Base-by-base conservation (phyloP, 2,797 vertebrate genomes). In the Threskiornis aethiopicus region DNA sequence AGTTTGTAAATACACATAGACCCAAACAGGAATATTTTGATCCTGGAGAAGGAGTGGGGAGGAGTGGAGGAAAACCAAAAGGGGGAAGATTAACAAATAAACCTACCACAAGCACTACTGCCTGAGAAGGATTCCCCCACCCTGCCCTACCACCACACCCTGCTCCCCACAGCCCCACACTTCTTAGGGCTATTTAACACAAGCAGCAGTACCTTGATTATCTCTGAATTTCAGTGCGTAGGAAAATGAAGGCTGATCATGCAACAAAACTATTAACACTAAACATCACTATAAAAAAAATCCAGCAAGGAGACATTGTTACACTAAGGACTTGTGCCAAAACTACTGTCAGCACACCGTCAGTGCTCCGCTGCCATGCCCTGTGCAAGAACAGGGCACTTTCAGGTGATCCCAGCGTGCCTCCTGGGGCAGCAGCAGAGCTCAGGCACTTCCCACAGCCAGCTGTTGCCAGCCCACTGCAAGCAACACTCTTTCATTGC, bases 371-470 rank as follows among this genome's bases (percentile, higher is more conserved):
- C 83, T 91, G n/a, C 69, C 25, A 15, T 72, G 62, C 26, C 15
- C 82, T 29, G 47, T 4, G 26, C n/a, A 64, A 49, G 67, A 69
- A 67, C 31, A 70, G 14, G 16, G 26, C 6, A 39, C 75, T 66
- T 95, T 86, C 58, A 91, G 75, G 69, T 58, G 85, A 86, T 42
- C 61, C 89, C 84, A 94, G 61, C 19, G 17, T 44, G 55, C 75
- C 42, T 85, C 69, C 72, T 12, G 2, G 31, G 89, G 46, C 42
- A 77, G n/a, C 72, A 94, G 94, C 89, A 90, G 91, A 96, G 87
- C 93, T 57, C 81, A 46, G 90, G 71, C 67, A 90, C 91, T 98
- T 98, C 98, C 97, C 98, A 98, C 97, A 98, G 97, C 95, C 98
- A 98, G 92, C 95, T 96, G 96, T 96, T 97, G 97, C 98, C 98